These are phyloP conservation scores for Elgaria multicarinata DNA, from an alignment of 2,113 vertebrate species.

Conservation along the genomic window DNA sequence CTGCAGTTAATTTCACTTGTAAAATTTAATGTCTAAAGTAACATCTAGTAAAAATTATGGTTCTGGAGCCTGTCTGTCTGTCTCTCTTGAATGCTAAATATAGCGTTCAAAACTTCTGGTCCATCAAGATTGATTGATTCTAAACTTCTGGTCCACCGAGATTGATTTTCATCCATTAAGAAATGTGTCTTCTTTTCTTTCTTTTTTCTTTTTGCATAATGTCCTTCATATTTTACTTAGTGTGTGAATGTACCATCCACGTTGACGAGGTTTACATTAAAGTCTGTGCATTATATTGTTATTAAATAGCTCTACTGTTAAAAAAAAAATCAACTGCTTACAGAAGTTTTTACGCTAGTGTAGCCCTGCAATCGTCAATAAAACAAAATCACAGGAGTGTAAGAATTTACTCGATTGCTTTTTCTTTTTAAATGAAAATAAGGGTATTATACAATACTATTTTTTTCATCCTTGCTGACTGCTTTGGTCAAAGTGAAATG, in stretches of 20 bases:
- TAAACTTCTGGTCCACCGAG: slow-evolving; percentile 17
- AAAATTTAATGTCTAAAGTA: background rate
- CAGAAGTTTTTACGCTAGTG: background rate
- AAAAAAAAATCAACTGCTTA: background rate
- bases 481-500: background rate
- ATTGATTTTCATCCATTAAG: background rate
- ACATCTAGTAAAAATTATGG: background rate
- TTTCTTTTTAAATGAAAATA: background rate
- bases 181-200: background rate
- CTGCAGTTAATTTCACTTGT: background rate
- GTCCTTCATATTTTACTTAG: background rate
- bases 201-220: background rate
- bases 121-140: background rate
- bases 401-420: slow-evolving; percentile 1
- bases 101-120: slow-evolving; percentile 40
- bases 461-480: background rate
- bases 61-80: background rate
- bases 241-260: background rate
- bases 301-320: background rate
- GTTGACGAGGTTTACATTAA: background rate
- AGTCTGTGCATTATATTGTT: background rate
- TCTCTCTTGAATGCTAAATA: slow-evolving; percentile 54
- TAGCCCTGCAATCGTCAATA: background rate
- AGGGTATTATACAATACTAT: background rate
- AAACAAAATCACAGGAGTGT: background rate